Percentiles rank a stretch among this genome's conserved stretches.
These are phyloP conservation scores for Dendrolimus kikuchii DNA, from an alignment of 1,140 invertebrate species.

Conservation along the genomic window DNA sequence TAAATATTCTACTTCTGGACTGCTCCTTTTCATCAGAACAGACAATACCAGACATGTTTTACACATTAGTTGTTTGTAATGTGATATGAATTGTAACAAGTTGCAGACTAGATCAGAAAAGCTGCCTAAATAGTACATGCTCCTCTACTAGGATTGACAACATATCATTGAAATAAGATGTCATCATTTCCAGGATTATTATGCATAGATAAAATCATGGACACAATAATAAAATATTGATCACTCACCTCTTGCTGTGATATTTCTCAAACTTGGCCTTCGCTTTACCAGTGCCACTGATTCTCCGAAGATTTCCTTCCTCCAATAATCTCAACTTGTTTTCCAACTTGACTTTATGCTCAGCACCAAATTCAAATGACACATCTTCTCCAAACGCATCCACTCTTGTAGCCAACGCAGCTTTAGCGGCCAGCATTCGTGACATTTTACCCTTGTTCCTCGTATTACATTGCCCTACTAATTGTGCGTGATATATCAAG, in stretches of 20 bases:
- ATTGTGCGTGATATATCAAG: conserved; percentile 96
- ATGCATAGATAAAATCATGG: too few relatives aligned
- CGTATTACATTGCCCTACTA: conserved; percentile 89
- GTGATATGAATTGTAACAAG: too few relatives aligned
- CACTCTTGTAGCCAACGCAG: conserved; percentile 92
- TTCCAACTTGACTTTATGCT: conserved; percentile 92
- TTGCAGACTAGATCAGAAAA: too few relatives aligned
- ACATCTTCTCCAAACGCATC: conserved; percentile 96
- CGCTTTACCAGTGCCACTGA: conserved; percentile 91
- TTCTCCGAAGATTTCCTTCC: conserved; percentile 85
- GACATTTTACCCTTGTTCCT: conserved; percentile 97
- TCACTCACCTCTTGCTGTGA: conserved; percentile 80
- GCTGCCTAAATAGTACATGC: too few relatives aligned
- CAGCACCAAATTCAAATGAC: conserved; percentile 84
- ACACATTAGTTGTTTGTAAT: too few relatives aligned
- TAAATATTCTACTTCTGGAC: too few relatives aligned
- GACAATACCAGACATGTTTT: too few relatives aligned
- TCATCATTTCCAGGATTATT: too few relatives aligned
- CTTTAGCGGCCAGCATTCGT: conserved; percentile 97
- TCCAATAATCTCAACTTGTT: conserved; percentile 83
- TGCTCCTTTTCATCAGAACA: too few relatives aligned
- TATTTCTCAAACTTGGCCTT: conserved; percentile 94
- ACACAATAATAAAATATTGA: neutral
- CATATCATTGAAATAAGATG: too few relatives aligned
- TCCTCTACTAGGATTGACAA: too few relatives aligned